phyloP scores from a whole-genome alignment of 1,140 invertebrate genomes.

The Chymomyza costata region DNA sequence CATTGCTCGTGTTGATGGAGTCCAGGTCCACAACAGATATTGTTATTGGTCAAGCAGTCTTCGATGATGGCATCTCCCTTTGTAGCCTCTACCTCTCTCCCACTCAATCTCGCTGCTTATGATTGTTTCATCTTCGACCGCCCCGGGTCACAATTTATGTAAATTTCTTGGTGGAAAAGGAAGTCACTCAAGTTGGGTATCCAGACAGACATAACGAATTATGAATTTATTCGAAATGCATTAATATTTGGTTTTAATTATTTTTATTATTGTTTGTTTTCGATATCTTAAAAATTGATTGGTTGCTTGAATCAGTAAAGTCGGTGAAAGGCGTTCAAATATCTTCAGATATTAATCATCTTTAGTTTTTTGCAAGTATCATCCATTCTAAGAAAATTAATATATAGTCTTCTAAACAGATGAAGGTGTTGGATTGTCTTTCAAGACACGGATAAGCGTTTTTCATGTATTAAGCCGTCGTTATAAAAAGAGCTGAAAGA shows the following conservation, averaged over 20 bases:
- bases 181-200: constrained; percentile 28
- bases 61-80: neutral
- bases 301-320: no score
- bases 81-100: constrained; percentile 1
- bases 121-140: constrained; percentile 29
- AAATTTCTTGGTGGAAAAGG: constrained; percentile 34
- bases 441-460: no score
- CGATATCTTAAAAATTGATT: no score
- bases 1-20: constrained; percentile 10
- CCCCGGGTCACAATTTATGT: constrained; percentile 43
- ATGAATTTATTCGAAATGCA: constrained; percentile 28
- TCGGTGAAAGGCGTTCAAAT: no score
- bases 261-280: constrained; percentile 17
- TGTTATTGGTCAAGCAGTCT: neutral
- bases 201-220: constrained; percentile 22
- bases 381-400: no score
- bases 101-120: constrained; percentile 19
- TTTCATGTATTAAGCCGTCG: no score
- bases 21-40: neutral
- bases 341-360: no score
- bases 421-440: no score
- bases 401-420: no score
- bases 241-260: constrained; percentile 6
- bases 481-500: no score
- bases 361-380: no score